Conservation (phyloP, 2,888 invertebrate species). For the Callyntrura guangdongensis region DNA sequence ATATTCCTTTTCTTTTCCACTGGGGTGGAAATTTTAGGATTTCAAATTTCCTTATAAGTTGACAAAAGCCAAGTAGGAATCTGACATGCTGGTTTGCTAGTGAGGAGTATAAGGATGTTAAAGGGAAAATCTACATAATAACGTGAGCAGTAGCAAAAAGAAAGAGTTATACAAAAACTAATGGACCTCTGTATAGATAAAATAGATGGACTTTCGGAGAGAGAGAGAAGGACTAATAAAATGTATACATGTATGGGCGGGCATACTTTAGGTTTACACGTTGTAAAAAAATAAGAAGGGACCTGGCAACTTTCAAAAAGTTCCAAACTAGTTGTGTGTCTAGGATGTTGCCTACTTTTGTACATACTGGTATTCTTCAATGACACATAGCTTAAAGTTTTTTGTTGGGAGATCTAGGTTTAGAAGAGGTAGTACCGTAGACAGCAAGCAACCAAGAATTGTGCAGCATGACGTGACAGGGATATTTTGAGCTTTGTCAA, state of each 20-base stretch:
- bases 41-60: slow-evolving; percentile 56
- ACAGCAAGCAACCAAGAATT: slow-evolving; percentile 56
- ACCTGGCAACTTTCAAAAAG: slow-evolving; percentile 54
- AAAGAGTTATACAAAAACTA: not conserved
- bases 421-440: not conserved
- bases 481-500: slow-evolving; percentile 76
- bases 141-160: not conserved
- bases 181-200: not conserved
- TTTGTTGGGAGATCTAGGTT: not conserved
- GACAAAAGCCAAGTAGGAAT: slow-evolving; percentile 33
- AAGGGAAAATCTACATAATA: not conserved
- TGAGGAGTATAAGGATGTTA: not conserved
- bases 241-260: not conserved
- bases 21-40: slow-evolving; percentile 68
- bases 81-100: slow-evolving; percentile 48
- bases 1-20: slow-evolving; percentile 52
- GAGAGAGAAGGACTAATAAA: not conserved
- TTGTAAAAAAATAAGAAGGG: slow-evolving; percentile 4
- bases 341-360: not conserved
- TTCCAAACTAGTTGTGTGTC: slow-evolving; percentile 55
- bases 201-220: not conserved
- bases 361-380: slow-evolving; percentile 16
- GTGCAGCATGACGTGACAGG: slow-evolving; percentile 70
- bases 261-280: not conserved
- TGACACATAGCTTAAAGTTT: slow-evolving; percentile 60